Conservation (phyloP, 2,113 vertebrate species). For the Cololabis saira region DNA sequence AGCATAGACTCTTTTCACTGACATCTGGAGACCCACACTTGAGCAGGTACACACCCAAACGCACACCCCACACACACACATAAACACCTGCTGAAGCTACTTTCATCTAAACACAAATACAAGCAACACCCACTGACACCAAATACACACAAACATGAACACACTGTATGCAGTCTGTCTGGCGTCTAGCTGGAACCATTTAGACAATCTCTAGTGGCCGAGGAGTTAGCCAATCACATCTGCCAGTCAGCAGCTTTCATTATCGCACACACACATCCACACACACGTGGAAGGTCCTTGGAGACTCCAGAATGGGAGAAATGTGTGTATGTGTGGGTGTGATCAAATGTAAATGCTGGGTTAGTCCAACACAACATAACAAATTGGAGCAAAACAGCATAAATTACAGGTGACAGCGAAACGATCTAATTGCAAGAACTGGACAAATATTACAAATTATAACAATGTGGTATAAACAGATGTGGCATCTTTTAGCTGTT, state of each 20-base stretch:
- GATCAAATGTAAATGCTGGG: conserved; percentile 18
- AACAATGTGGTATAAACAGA: conserved; percentile 10
- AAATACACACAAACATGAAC: conserved; percentile 30
- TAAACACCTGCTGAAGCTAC: conserved; percentile 42
- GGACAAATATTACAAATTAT: not conserved
- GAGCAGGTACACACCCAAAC: conserved; percentile 21
- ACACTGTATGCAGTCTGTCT: conserved; percentile 53
- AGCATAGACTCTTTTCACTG: conserved; percentile 2
- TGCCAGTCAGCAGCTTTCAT: conserved; percentile 67
- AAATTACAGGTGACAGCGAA: not conserved
- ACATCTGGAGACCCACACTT: conserved; percentile 11
- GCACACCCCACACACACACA: conserved; percentile 13
- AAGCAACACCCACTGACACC: conserved; percentile 10
- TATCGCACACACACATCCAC: conserved; percentile 45
- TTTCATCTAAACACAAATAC: conserved; percentile 18
- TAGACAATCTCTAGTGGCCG: conserved; percentile 60
- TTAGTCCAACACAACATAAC: conserved; percentile 5
- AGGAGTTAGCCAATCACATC: conserved; percentile 59
- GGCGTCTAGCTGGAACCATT: conserved; percentile 71
- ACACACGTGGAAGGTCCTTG: conserved; percentile 20
- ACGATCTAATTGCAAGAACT: not conserved
- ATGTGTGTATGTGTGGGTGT: conserved; percentile 10
- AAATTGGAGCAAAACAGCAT: not conserved
- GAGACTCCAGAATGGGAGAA: conserved; percentile 24
- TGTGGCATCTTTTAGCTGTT: not conserved